These are phyloP conservation scores for Zosterops lateralis DNA, from an alignment of 2,113 vertebrate genomes.

Conservation along the genomic window DNA sequence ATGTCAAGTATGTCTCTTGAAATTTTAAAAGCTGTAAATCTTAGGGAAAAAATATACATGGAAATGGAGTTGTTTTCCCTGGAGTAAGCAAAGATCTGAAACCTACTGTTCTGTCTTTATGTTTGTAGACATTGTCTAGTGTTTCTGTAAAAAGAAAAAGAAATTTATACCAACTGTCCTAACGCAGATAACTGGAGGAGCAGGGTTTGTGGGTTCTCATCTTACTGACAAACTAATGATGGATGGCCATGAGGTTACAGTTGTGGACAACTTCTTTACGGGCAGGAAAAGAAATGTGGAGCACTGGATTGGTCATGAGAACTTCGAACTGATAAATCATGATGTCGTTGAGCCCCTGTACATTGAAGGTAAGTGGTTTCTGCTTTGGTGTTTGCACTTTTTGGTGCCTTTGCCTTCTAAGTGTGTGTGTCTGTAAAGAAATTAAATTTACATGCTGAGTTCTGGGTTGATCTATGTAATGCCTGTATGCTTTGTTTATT, in stretches of 20 bases:
- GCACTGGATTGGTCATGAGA: slow-evolving; percentile 98
- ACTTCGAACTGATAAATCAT: slow-evolving; percentile 98
- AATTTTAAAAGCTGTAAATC: not conserved
- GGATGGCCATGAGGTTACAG: slow-evolving; percentile 98
- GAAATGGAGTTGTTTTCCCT: slow-evolving; percentile 48
- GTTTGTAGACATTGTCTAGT: slow-evolving; percentile 69
- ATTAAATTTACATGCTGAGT: not conserved
- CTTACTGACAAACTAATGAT: slow-evolving; percentile 99
- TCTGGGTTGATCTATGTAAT: not conserved
- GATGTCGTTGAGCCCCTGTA: slow-evolving; percentile 98
- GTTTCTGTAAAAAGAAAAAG: slow-evolving; percentile 69
- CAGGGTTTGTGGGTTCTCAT: slow-evolving; percentile 97
- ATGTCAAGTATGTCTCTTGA: not conserved
- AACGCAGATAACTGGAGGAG: slow-evolving; percentile 93
- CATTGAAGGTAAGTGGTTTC: slow-evolving; percentile 87
- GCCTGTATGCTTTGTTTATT: not conserved
- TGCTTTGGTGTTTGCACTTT: not conserved
- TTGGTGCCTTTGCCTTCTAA: not conserved
- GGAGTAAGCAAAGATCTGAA: slow-evolving; percentile 11
- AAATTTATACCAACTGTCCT: slow-evolving; percentile 62
- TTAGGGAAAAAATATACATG: not conserved
- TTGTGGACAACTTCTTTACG: slow-evolving; percentile 99
- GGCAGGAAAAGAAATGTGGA: slow-evolving; percentile 98
- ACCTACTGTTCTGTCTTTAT: slow-evolving; percentile 46
- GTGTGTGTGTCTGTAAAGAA: not conserved